Evolutionary conservation across 2,888 invertebrate species (phyloP).

Genomic region (Tiliacea aurago): DNA sequence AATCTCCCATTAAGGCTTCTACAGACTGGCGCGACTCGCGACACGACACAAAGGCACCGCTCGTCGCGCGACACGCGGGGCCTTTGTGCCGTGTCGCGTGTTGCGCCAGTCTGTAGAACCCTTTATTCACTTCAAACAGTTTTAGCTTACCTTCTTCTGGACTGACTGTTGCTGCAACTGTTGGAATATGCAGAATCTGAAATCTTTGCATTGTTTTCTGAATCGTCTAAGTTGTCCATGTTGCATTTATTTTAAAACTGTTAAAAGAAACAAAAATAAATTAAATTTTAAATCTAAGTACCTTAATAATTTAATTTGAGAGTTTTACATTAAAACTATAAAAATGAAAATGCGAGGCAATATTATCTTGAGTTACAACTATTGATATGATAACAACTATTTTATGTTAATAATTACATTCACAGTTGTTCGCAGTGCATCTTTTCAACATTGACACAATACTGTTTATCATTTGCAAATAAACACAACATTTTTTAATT

Average conservation of each 20-base stretch:
- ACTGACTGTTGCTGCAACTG: conserved; percentile 95
- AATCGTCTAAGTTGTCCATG: conserved; percentile 85
- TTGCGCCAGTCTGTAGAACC: no score
- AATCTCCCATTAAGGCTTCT: background rate
- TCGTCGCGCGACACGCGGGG: no score
- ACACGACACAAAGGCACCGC: no score
- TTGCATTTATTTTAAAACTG: conserved; percentile 44
- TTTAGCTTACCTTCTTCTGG: conserved; percentile 92
- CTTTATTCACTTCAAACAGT: background rate
- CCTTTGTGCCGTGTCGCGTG: no score
- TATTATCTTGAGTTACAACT: background rate
- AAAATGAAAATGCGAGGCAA: background rate
- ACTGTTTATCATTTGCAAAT: conserved; percentile 22
- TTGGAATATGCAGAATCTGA: conserved; percentile 96
- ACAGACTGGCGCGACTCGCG: no score
- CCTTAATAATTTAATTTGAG: background rate
- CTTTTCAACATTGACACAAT: conserved; percentile 1
- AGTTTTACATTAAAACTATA: background rate
- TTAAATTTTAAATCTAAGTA: conserved; percentile 3
- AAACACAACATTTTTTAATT: no score
- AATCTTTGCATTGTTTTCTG: conserved; percentile 92
- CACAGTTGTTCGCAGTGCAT: conserved; percentile 24
- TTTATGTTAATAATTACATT: conserved; percentile 1
- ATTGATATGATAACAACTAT: background rate
- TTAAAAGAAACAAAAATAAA: conserved; percentile 17